These are phyloP conservation scores for Keiferia lycopersicella DNA, from an alignment of 2,888 invertebrate species.

Conservation along the genomic window DNA sequence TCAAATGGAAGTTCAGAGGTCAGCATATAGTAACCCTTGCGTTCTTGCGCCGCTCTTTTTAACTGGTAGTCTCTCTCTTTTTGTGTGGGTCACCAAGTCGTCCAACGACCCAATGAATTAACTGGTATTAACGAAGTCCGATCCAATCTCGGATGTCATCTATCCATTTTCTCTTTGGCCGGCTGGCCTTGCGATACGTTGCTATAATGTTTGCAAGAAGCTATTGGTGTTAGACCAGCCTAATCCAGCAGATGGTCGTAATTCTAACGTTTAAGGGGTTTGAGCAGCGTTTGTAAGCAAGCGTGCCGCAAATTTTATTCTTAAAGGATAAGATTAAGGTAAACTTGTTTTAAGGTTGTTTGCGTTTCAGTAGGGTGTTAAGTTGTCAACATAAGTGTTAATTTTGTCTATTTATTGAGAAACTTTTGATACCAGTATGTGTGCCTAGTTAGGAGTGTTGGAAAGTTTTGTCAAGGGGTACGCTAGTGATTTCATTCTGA, in stretches of 20 bases:
- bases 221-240: background rate
- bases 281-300: constrained; percentile 27
- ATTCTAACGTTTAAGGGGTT: constrained; percentile 58
- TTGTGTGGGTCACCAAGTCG: too few relatives aligned
- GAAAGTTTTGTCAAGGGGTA: background rate
- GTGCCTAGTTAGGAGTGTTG: background rate
- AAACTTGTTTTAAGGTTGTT: constrained; percentile 29
- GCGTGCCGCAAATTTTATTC: constrained; percentile 19
- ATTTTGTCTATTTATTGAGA: constrained; percentile 4
- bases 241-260: constrained; percentile 54
- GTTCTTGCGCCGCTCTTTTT: too few relatives aligned
- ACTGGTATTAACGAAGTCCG: too few relatives aligned
- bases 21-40: too few relatives aligned
- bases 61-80: too few relatives aligned
- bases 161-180: too few relatives aligned
- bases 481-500: too few relatives aligned
- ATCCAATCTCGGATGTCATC: too few relatives aligned
- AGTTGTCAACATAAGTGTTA: background rate
- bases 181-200: too few relatives aligned
- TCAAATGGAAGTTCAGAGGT: too few relatives aligned
- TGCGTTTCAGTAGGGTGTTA: constrained; percentile 28
- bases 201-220: too few relatives aligned
- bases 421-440: background rate
- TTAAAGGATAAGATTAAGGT: constrained; percentile 19
- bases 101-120: too few relatives aligned